A percentile compares a stretch with the other conserved stretches of the same genome.
These are phyloP conservation scores for Stylophora pistillata DNA, from an alignment of 64 coral and sea anemone genomes.

Conservation along the genomic window DNA sequence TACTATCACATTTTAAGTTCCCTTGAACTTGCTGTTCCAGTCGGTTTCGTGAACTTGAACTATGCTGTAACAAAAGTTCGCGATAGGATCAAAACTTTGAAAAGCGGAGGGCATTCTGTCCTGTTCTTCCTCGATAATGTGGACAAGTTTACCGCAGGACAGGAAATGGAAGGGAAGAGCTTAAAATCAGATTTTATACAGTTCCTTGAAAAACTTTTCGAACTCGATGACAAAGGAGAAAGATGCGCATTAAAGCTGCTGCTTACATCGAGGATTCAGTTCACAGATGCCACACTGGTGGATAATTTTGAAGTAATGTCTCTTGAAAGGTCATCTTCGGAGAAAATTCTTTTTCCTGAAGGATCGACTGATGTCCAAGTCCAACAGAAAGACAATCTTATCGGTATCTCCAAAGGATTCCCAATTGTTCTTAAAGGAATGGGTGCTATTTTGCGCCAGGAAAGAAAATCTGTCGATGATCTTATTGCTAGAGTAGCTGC, in stretches of 20 bases:
- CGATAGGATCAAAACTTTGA: neutral
- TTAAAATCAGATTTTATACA: neutral
- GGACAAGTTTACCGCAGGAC: neutral
- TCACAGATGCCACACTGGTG: neutral
- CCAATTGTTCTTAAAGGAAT: conserved; percentile 6
- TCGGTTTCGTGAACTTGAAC: neutral
- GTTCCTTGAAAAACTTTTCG: neutral
- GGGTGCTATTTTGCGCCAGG: conserved; percentile 4
- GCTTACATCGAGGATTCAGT: neutral
- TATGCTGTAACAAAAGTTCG: neutral
- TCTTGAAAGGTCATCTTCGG: neutral
- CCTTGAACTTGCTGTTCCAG: neutral
- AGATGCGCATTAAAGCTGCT: neutral
- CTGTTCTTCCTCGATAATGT: conserved; percentile 5
- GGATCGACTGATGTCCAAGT: neutral
- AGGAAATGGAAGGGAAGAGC: neutral
- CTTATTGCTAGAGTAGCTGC: neutral
- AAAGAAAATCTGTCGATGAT: neutral
- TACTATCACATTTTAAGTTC: neutral
- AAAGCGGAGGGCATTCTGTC: neutral
- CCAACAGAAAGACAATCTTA: neutral
- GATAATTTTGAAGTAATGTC: neutral
- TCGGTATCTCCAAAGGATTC: neutral
- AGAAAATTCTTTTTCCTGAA: neutral
- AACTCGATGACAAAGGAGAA: neutral